phyloP scores from a whole-genome alignment of 2,113 vertebrate genomes.

The Alligator mississippiensis region DNA sequence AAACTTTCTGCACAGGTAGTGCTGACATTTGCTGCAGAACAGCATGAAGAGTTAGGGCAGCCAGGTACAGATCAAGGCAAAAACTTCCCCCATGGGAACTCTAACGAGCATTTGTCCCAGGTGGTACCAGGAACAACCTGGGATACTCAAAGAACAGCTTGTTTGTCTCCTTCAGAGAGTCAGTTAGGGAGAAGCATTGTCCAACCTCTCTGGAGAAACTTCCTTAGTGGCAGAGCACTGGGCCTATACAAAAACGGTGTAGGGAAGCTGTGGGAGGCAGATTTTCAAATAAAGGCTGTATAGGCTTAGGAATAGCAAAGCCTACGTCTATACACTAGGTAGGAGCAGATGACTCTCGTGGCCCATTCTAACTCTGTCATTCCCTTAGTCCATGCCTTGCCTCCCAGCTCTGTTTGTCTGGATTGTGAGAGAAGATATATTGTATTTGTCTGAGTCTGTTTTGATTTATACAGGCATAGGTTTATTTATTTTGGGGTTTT shows the following conservation, averaged over 20 bases:
- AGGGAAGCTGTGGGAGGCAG: too few species aligned
- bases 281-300: too few species aligned
- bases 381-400: too few species aligned
- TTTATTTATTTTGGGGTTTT: neutral
- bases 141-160: neutral
- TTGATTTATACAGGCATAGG: rapidly evolving
- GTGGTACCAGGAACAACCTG: neutral
- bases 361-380: too few species aligned
- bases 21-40: neutral
- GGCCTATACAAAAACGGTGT: too few species aligned
- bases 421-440: neutral
- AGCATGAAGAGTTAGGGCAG: too few species aligned
- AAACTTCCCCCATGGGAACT: neutral
- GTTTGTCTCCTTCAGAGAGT: neutral
- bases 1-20: neutral
- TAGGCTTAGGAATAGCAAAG: too few species aligned
- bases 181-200: neutral
- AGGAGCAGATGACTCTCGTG: too few species aligned
- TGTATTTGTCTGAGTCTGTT: neutral
- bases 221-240: too few species aligned
- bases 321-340: too few species aligned
- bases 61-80: too few species aligned
- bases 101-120: neutral
- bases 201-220: neutral
- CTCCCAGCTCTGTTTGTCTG: too few species aligned